These are phyloP conservation scores for Dicranocentrus wangi DNA, from an alignment of 2,888 invertebrate genomes.

Conservation along the genomic window DNA sequence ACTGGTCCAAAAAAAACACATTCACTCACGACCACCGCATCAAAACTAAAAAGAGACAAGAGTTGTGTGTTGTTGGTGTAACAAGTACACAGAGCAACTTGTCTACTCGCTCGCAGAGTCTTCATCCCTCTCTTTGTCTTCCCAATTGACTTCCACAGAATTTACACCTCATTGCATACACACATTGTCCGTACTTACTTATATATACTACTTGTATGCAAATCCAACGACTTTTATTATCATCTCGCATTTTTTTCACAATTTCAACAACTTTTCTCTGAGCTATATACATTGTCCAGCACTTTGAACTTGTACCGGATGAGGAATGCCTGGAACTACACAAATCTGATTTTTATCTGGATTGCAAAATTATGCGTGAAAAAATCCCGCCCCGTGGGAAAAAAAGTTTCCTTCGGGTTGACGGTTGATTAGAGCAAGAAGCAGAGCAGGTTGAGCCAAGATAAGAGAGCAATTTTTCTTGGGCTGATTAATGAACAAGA, in stretches of 20 bases:
- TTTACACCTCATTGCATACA: constrained; percentile 54
- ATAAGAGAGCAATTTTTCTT: constrained; percentile 1
- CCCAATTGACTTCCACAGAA: constrained; percentile 26
- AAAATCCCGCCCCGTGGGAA: constrained; percentile 39
- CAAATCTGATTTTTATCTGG: constrained; percentile 27
- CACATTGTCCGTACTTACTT: too few species aligned
- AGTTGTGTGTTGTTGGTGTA: too few species aligned
- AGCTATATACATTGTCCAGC: constrained; percentile 1
- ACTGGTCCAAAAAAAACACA: constrained; percentile 63
- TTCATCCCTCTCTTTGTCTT: constrained; percentile 10
- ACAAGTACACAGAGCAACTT: too few species aligned
- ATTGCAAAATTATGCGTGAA: constrained; percentile 62
- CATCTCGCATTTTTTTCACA: neutral
- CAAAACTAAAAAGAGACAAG: constrained; percentile 5
- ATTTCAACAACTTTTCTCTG: neutral
- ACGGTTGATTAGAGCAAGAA: constrained; percentile 66
- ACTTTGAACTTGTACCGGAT: constrained; percentile 9
- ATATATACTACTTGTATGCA: constrained; percentile 18
- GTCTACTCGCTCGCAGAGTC: too few species aligned
- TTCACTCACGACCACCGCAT: constrained; percentile 26
- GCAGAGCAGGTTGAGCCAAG: constrained; percentile 38
- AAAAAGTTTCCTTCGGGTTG: constrained; percentile 15
- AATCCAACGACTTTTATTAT: neutral
- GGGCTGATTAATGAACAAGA: constrained; percentile 60
- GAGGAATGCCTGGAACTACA: constrained; percentile 6